A percentile compares a stretch with the other conserved stretches of the same genome.
Evolutionary conservation across 2,113 vertebrate genomes (phyloP).

Genomic region (Trematomus loennbergii): DNA sequence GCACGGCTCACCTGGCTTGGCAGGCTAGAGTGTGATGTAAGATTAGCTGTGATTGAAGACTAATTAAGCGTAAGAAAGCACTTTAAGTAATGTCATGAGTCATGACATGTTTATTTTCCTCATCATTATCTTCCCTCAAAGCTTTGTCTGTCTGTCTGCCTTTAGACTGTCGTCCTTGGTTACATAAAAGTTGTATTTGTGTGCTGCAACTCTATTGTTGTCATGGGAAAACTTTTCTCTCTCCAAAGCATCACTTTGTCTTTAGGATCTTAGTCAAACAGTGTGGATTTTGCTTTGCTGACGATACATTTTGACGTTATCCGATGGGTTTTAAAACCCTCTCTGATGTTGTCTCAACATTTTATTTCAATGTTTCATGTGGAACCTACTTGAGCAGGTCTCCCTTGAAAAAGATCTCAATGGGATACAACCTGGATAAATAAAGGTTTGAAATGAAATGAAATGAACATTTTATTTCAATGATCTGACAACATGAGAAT

Average conservation of each 20-base stretch:
- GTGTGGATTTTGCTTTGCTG: slow-evolving; percentile 38
- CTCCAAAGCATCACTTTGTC: background rate
- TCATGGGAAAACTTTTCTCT: slow-evolving; percentile 7
- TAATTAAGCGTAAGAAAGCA: slow-evolving; percentile 59
- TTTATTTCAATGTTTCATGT: background rate
- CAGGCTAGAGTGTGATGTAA: slow-evolving; percentile 50
- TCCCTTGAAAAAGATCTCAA: too few relatives aligned
- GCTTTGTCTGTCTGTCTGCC: background rate
- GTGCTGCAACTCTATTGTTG: slow-evolving; percentile 6
- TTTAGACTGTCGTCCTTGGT: slow-evolving; percentile 19
- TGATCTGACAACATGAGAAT: slow-evolving; percentile 8
- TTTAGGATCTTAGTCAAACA: slow-evolving; percentile 17
- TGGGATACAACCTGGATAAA: too few relatives aligned
- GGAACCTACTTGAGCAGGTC: too few relatives aligned
- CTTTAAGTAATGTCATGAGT: slow-evolving; percentile 37
- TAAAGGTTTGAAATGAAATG: too few relatives aligned
- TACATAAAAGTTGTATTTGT: slow-evolving; percentile 1
- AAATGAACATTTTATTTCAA: slow-evolving; percentile 9
- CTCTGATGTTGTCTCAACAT: slow-evolving; percentile 16
- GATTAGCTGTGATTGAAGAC: slow-evolving; percentile 48
- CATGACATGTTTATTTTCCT: slow-evolving; percentile 36
- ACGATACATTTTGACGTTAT: slow-evolving; percentile 50
- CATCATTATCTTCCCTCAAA: background rate
- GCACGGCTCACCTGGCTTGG: slow-evolving; percentile 58
- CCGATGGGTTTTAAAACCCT: slow-evolving; percentile 16